phyloP scores from a whole-genome alignment of 2,888 invertebrate species.

The Drosophila phalerata region DNA sequence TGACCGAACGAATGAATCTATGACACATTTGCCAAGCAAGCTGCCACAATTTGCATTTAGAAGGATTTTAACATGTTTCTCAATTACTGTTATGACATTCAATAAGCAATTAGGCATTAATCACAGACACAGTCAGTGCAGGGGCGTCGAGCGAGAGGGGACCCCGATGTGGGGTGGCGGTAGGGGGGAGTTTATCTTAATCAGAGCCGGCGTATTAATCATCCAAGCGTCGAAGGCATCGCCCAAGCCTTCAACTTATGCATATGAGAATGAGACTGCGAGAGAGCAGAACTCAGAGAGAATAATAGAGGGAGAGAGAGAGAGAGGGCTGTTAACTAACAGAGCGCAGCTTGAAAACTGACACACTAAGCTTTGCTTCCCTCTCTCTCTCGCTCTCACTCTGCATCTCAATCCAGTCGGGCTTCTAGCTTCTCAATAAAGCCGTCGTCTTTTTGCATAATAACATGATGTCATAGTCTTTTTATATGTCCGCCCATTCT shows the following conservation, averaged over 20 bases:
- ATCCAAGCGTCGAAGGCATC: constrained; percentile 46
- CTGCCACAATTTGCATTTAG: constrained; percentile 60
- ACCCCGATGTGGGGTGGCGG: neutral
- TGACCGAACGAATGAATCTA: constrained; percentile 45
- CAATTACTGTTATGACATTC: constrained; percentile 79
- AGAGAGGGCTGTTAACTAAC: neutral
- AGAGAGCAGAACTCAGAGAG: neutral
- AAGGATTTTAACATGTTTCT: constrained; percentile 69
- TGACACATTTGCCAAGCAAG: constrained; percentile 58
- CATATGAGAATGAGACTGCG: constrained; percentile 22
- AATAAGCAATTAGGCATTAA: constrained; percentile 77
- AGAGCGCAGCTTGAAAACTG: constrained; percentile 24
- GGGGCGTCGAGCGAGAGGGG: neutral
- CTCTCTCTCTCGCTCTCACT: neutral
- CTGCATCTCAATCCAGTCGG: neutral
- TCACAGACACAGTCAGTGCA: constrained; percentile 56
- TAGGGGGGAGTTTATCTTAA: neutral
- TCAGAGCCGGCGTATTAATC: constrained; percentile 46
- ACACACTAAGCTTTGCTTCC: constrained; percentile 36
- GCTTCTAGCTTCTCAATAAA: constrained; percentile 37
- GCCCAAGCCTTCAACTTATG: constrained; percentile 48
- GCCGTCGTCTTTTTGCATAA: constrained; percentile 56
- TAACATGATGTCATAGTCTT: constrained; percentile 72
- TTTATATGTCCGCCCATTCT: constrained; percentile 62
- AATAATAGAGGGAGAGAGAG: constrained; percentile 1